Percentiles rank a stretch among this genome's conserved stretches.
These are phyloP conservation scores for Chaitophorus viminalis DNA, from an alignment of 2,888 invertebrate species.

Conservation along the genomic window DNA sequence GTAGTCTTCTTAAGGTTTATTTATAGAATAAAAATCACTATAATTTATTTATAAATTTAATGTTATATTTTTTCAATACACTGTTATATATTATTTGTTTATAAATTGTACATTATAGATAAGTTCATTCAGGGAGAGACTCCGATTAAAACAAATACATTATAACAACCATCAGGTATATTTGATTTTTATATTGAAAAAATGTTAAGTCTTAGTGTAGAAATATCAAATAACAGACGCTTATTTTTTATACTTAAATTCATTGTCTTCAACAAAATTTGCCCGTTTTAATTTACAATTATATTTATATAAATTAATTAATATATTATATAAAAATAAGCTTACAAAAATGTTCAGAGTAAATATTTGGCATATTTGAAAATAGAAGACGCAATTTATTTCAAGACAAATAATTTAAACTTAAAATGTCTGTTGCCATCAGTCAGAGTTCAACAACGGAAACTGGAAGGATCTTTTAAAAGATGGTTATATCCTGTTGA, in stretches of 20 bases:
- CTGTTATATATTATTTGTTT: not conserved
- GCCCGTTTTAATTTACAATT: too few relatives aligned
- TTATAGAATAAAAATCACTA: not conserved
- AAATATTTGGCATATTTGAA: not conserved
- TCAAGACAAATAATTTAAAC: not conserved
- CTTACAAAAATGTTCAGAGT: not conserved
- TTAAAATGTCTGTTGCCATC: not conserved
- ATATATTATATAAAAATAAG: too few relatives aligned
- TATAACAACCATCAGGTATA: constrained; percentile 13
- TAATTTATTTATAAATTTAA: not conserved
- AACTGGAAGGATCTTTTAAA: constrained; percentile 72
- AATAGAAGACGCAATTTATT: not conserved
- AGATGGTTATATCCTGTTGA: constrained; percentile 74
- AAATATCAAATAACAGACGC: not conserved
- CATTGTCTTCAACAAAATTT: not conserved
- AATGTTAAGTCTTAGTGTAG: too few relatives aligned
- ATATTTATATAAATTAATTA: too few relatives aligned
- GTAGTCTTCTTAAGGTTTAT: not conserved
- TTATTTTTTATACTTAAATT: not conserved
- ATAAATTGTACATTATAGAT: constrained; percentile 12
- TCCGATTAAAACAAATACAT: constrained; percentile 18
- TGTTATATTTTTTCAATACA: not conserved
- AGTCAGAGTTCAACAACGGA: constrained; percentile 4
- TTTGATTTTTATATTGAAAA: not conserved
- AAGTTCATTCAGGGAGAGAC: constrained; percentile 27